A percentile compares a stretch with the other conserved stretches of the same genome.
These are phyloP conservation scores for Frankliniella intonsa DNA, from an alignment of 2,888 invertebrate genomes.

Conservation along the genomic window DNA sequence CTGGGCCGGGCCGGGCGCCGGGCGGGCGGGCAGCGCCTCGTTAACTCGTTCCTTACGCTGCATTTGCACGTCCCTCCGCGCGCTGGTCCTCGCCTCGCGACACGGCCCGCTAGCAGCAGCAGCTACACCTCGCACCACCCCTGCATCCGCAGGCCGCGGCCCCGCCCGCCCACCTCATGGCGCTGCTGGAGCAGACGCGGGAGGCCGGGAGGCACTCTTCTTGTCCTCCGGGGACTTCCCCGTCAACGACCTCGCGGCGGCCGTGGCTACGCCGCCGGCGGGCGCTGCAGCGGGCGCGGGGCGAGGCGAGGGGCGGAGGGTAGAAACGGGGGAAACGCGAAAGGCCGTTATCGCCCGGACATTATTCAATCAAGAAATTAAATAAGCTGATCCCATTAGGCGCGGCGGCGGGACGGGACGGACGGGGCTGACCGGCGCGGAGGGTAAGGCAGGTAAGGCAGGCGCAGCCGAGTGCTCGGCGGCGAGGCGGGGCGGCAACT, in stretches of 20 bases:
- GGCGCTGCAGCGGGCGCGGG: not conserved
- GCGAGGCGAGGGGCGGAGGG: not conserved
- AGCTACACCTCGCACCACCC: too few species aligned
- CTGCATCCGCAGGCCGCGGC: too few species aligned
- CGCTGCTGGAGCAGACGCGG: not conserved
- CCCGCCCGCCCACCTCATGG: not conserved
- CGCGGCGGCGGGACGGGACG: not conserved
- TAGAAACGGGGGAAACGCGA: not conserved
- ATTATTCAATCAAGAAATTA: conserved; percentile 25
- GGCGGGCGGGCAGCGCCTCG: too few species aligned
- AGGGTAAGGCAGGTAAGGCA: too few species aligned
- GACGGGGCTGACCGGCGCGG: not conserved
- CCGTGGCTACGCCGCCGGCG: not conserved
- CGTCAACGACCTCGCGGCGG: not conserved
- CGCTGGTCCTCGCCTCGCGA: too few species aligned
- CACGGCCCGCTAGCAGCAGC: too few species aligned
- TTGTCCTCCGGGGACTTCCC: not conserved
- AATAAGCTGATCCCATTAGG: conserved; percentile 16
- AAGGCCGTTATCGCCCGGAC: not conserved
- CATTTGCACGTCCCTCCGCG: too few species aligned
- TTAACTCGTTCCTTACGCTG: too few species aligned
- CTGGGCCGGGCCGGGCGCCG: too few species aligned
- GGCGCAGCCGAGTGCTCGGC: not conserved
- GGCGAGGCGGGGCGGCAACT: not conserved
- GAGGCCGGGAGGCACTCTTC: not conserved